Evolutionary conservation across 2,113 vertebrate genomes (phyloP).

Genomic region (Atlantisia rogersi): DNA sequence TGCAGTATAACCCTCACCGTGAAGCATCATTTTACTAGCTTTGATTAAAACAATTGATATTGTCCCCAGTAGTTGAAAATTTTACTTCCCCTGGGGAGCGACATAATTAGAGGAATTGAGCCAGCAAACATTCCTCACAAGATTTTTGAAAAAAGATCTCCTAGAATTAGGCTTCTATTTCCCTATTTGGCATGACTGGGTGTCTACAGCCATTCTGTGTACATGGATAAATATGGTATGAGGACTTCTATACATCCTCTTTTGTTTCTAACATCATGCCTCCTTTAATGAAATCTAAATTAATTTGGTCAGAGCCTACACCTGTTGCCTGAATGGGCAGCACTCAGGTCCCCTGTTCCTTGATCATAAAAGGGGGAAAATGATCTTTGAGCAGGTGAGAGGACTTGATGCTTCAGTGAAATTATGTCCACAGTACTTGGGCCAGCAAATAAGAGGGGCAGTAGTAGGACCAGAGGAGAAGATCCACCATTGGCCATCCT

Average conservation of each 20-base stretch:
- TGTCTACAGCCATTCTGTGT: background rate
- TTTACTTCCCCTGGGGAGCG: background rate
- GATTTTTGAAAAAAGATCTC: background rate
- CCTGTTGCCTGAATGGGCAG: background rate
- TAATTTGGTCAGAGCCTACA: background rate
- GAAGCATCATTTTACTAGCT: background rate
- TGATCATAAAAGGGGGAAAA: background rate
- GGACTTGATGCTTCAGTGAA: background rate
- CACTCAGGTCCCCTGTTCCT: background rate
- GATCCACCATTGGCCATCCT: background rate
- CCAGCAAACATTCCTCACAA: background rate
- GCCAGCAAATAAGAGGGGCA: background rate
- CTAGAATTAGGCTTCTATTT: background rate
- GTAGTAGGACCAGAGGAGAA: background rate
- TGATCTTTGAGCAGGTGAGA: background rate
- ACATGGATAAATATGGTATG: background rate
- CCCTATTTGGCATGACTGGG: background rate
- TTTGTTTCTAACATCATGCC: background rate
- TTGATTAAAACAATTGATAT: conserved; percentile 16
- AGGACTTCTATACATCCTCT: background rate
- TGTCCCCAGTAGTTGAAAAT: background rate
- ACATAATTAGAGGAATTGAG: conserved; percentile 7
- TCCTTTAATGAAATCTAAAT: background rate
- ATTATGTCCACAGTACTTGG: background rate
- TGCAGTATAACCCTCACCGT: background rate